Evolutionary conservation across 2,113 vertebrate genomes (phyloP), one percentile per base, ranked within the genome.

Genomic region (Sula dactylatra): DNA sequence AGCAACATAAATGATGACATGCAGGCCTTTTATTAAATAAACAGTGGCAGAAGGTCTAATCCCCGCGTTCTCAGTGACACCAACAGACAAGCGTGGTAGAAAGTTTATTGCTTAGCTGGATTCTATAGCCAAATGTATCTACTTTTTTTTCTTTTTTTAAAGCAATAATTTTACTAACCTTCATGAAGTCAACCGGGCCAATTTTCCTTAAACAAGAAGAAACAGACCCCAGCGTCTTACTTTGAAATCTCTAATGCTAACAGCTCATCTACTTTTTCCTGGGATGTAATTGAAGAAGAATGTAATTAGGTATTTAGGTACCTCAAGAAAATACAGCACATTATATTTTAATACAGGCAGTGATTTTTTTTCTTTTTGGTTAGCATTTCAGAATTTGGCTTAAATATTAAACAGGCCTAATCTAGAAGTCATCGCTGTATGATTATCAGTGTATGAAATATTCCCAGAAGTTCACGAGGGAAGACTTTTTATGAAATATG

Each of bases 401-500:
- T 50, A 42, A 80, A 36, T 80, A 70, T 69, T 89, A 36, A 86
- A 50, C 4, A 54, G 7, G 9, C 26, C 22, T 59, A 20, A 82
- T 65, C 36, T 40, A 59, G 34, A 77, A 67, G 6, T 27, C 20
- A 6, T 52, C 17, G 22, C 18, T 66, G 4, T 36, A 27, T 3
- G 1, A 49, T 29, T 61, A 82, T 20, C 42, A 24, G 4, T 12
- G 32, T 8, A 1, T 19, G 6, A 82, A 79, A 82, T 73, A 61
- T 69, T 82, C 40, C 15, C 49, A 70, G n/a, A 42, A 7, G 1
- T 84, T 85, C 61, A 61, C 22, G 87, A 0, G 0, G 9, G 40
- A 88, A 80, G 47, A 9, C 3, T 9, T 45, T 61, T 74, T 66
- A 38, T 65, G 5, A 76, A 11, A 16, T 58, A 3, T 0, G 0